Percentiles rank a stretch among this genome's conserved stretches.
Conservation (phyloP, 2,888 invertebrate genomes). For the Calameuta filiformis region DNA sequence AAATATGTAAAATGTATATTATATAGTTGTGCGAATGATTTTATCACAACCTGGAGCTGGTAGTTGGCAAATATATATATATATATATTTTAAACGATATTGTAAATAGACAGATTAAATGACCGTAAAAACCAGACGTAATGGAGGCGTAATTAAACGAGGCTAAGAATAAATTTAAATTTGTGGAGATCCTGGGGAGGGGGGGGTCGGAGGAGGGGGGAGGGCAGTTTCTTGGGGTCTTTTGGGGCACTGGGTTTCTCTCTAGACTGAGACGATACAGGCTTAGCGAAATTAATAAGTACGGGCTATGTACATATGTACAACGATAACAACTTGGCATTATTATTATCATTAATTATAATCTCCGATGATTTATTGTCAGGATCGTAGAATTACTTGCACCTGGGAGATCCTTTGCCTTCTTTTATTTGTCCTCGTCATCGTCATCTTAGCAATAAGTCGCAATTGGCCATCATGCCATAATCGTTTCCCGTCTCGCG, state of each 20-base stretch:
- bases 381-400: background rate
- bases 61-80: background rate
- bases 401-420: too few relatives aligned
- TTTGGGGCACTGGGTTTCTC: too few relatives aligned
- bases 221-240: too few relatives aligned
- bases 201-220: background rate
- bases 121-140: conserved; percentile 25
- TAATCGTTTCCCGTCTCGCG: too few relatives aligned
- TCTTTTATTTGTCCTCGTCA: background rate
- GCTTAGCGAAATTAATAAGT: conserved; percentile 65
- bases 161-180: too few relatives aligned
- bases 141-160: conserved; percentile 16
- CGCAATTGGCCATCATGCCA: background rate
- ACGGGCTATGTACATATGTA: conserved; percentile 66
- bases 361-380: background rate
- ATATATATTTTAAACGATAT: conserved; percentile 9
- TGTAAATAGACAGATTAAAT: conserved; percentile 17
- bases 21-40: conserved; percentile 7
- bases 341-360: conserved; percentile 46
- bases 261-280: conserved; percentile 34
- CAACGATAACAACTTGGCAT: conserved; percentile 58
- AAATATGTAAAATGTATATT: background rate
- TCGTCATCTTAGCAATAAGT: conserved; percentile 1
- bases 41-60: conserved; percentile 22
- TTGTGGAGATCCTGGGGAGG: too few relatives aligned